A percentile compares a stretch with the other conserved stretches of the same genome.
These are phyloP conservation scores for Dipodomys stephensi DNA, from an alignment of 2,113 vertebrate species.

Conservation along the genomic window DNA sequence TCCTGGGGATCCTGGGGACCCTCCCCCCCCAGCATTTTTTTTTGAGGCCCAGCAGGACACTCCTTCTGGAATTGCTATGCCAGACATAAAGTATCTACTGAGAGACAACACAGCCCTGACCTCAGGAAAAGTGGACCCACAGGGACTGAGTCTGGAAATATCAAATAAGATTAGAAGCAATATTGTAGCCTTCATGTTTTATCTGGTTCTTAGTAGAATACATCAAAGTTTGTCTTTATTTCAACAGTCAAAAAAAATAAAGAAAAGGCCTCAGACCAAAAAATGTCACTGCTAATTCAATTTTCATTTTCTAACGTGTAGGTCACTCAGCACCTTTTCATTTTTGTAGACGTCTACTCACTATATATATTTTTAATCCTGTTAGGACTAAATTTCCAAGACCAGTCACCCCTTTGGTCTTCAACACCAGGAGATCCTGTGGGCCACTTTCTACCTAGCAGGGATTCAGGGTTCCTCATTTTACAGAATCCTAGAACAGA, in stretches of 20 bases:
- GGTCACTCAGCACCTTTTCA: conserved; percentile 73
- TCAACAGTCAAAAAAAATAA: conserved; percentile 60
- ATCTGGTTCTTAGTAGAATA: conserved; percentile 72
- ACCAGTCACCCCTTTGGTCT: background rate
- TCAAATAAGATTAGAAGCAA: conserved; percentile 79
- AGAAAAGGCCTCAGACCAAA: conserved; percentile 28
- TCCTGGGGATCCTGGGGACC: no score
- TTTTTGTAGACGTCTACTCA: conserved; percentile 44
- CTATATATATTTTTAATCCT: conserved; percentile 62
- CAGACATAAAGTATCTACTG: conserved; percentile 28
- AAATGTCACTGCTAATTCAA: conserved; percentile 81
- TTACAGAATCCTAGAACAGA: background rate
- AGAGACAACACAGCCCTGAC: conserved; percentile 1
- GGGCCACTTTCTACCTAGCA: background rate
- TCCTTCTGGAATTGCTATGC: background rate
- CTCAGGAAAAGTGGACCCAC: conserved; percentile 36
- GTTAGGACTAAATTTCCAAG: background rate
- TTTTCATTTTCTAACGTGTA: conserved; percentile 74
- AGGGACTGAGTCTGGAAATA: conserved; percentile 63
- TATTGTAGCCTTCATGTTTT: conserved; percentile 65
- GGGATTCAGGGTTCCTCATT: background rate
- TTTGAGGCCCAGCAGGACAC: fast-evolving
- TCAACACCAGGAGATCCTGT: background rate
- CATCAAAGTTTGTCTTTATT: conserved; percentile 83
- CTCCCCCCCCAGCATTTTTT: background rate